Conservation (phyloP, 2,888 invertebrate species). For the Nemotelus nigrinus region DNA sequence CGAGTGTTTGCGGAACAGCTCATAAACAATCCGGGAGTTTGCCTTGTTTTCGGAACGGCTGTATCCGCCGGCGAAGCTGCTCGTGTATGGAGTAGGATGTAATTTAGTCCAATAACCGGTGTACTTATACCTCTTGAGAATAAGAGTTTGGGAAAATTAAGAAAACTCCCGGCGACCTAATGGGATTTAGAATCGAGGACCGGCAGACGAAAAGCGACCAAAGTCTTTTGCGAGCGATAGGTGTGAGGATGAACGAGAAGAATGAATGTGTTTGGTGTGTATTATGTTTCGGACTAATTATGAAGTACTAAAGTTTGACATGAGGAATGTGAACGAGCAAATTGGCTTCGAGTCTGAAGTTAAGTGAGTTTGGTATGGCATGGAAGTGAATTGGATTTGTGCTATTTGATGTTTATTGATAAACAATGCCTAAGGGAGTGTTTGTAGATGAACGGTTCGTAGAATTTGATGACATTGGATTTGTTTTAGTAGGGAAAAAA, state of each 20-base stretch:
- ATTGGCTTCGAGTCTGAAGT: background rate
- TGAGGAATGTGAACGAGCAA: background rate
- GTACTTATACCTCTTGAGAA: slow-evolving; percentile 19
- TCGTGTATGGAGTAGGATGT: slow-evolving; percentile 13
- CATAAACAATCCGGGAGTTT: slow-evolving; percentile 9
- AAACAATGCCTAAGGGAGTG: background rate
- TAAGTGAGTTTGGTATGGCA: background rate
- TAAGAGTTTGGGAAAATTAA: slow-evolving; percentile 13
- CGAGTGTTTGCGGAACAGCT: background rate
- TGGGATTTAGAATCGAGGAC: background rate
- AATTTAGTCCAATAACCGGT: slow-evolving; percentile 20
- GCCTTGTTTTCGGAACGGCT: background rate
- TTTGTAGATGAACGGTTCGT: background rate
- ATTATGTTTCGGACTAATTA: background rate
- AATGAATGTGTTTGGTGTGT: too few species aligned
- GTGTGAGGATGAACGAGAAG: too few species aligned
- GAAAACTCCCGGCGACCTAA: background rate
- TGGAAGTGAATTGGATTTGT: background rate
- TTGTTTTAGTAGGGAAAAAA: too few species aligned
- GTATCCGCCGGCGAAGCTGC: background rate
- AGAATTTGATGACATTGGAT: background rate
- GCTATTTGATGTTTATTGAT: background rate
- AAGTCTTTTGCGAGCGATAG: too few species aligned
- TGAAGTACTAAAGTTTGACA: slow-evolving; percentile 11
- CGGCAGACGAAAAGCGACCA: background rate